Evolutionary conservation across 2,113 vertebrate genomes (phyloP), one percentile per base, ranked within the genome.

Genomic region (Scomber japonicus): DNA sequence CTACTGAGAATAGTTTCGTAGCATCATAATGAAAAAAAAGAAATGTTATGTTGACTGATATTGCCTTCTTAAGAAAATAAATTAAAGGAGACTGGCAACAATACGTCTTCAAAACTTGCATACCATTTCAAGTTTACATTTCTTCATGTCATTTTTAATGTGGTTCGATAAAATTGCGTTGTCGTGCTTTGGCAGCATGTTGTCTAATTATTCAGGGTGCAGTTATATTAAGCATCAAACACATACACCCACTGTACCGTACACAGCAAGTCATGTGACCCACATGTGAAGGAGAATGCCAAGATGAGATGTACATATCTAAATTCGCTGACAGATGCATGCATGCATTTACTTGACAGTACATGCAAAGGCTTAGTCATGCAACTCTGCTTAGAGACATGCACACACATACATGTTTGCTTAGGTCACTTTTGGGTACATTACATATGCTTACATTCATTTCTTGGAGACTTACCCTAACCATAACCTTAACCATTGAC

Each of bases 291-390:
- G 45, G 59, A 49, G 19, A 63, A 46, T 30, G 54, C 21, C 67
- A 48, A 71, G 49, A 79, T 61, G 35, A 66, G 21, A 67, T 56
- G 45, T 40, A 66, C 13, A 56, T 16, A 62, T 83, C 2, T 64
- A 40, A 72, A 70, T 48, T 68, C 85, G 50, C 67, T 86, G 78
- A 88, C 84, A 74, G 81, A 88, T 71, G 69, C 77, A 81, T 70
- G 30, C 17, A 81, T 69, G 71, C 40, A 17, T 88, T 78, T 48
- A 82, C 71, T 79, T 90, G 80, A 87, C 81, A 89, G 68, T 66
- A 57, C 74, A 82, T 75, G 82, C 70, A 69, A 77, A 82, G 73
- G 44, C 78, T 82, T 85, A 77, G 84, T 91, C 86, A 90, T 89
- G 83, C 73, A 86, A 81, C 82, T 75, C 69, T 21, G 7, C 55